Base-by-base conservation (phyloP, 1,140 invertebrate genomes). In the Cydia fagiglandana region DNA sequence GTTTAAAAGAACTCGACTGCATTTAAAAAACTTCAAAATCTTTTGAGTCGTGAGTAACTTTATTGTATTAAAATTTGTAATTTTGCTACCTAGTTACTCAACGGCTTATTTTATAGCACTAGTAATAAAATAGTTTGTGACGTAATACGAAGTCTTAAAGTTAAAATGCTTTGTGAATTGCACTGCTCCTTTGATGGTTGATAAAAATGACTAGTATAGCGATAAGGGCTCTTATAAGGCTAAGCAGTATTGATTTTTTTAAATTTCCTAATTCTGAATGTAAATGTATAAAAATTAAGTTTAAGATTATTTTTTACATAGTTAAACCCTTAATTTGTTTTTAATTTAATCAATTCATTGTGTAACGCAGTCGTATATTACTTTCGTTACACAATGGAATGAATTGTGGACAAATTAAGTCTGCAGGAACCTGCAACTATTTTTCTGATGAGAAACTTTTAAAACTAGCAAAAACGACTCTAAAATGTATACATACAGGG, bases 131-230 rank as follows among this genome's bases (percentile, higher is more conserved):
- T 13, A 30, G 64, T 41, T 70, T 41, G 66, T 70, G 66, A 70
- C 66, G 3, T 70, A 70, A 41, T 38, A 70, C 66, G 28, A 34
- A 38, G 30, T 9, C 66, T 38, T 70, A 70, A 70, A 17, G 30
- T 70, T 41, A 70, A 70, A 38, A 70, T 70, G 66, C 30, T 68
- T 68, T 12, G 66, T 70, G 30, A 70, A 70, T 70, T 70, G 66
- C 66, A 70, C 38, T 68, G 20, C 20, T 68, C 28, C 64, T 10
- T 20, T n/a, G 34, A 70, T 38, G 64, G 9, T 78, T 79, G 77
- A 84, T 85, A 83, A 85, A 85, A 84, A 85, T 85, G 84, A 85
- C 84, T 85, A 85, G 84, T 79, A 84, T 68, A 80, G 78, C 73
- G 64, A 68, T 61, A 17, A 77, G 30, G 13, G 34, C 66, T 70